These are phyloP conservation scores for Grammomys dolichurus DNA, from an alignment of 2,113 vertebrate species.

Conservation along the genomic window DNA sequence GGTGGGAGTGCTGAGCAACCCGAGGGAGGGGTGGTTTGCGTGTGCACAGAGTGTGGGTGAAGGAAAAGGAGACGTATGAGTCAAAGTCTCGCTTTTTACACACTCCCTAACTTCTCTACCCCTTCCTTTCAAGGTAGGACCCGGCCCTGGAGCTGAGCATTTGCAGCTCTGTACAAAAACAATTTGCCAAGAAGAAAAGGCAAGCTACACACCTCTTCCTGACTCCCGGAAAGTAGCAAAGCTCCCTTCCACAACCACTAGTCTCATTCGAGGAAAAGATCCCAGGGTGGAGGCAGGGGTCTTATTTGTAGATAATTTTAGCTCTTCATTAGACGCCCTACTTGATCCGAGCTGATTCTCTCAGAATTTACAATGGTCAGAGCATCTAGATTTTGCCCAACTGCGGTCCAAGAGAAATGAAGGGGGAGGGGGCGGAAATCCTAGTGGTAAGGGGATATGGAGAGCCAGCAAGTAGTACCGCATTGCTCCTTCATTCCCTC, in stretches of 20 bases:
- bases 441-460: not conserved
- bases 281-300: not conserved
- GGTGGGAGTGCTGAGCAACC: not conserved
- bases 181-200: not conserved
- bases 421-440: rapidly evolving
- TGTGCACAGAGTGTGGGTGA: not conserved
- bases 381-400: constrained; percentile 77
- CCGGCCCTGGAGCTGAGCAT: not conserved
- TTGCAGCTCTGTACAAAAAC: not conserved
- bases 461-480: not conserved
- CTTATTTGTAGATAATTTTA: constrained; percentile 79
- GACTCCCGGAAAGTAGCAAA: not conserved
- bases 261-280: not conserved
- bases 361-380: constrained; percentile 83
- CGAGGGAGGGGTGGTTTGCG: not conserved
- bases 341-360: constrained; percentile 73
- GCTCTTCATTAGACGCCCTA: constrained; percentile 57
- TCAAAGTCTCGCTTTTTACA: not conserved
- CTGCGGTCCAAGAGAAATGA: not conserved
- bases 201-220: not conserved
- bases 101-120: constrained; percentile 14
- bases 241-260: not conserved
- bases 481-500: not conserved
- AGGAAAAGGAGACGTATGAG: not conserved
- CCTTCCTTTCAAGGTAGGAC: constrained; percentile 38